A percentile compares a stretch with the other conserved stretches of the same genome.
phyloP scores from a whole-genome alignment of 2,113 vertebrate species.

The Urocitellus parryii region DNA sequence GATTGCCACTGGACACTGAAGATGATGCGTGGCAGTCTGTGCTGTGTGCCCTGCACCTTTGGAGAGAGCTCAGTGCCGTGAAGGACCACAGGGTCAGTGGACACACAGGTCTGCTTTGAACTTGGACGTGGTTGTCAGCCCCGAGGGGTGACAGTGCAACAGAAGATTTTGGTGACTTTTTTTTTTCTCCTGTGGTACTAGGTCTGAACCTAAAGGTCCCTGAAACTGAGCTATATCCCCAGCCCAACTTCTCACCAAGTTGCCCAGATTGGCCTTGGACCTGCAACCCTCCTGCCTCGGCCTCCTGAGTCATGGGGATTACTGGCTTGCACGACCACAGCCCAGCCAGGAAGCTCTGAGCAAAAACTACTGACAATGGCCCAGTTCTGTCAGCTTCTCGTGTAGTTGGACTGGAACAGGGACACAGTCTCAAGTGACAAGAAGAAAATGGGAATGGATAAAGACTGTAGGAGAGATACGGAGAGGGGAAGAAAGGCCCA shows the following conservation, averaged over 20 bases:
- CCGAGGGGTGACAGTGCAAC: neutral
- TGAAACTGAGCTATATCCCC: too few relatives aligned
- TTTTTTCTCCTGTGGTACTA: too few relatives aligned
- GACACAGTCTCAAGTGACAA: neutral
- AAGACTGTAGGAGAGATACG: neutral
- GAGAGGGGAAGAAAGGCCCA: neutral
- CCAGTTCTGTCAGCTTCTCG: neutral
- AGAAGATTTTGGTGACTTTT: too few relatives aligned
- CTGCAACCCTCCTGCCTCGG: too few relatives aligned
- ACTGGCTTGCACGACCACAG: neutral
- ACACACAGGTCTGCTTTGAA: neutral
- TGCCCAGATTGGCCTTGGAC: too few relatives aligned
- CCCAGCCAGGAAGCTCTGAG: neutral
- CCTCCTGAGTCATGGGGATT: too few relatives aligned
- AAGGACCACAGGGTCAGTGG: accelerated
- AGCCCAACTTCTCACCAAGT: too few relatives aligned
- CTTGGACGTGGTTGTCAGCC: neutral
- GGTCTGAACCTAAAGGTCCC: too few relatives aligned
- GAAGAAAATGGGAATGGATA: neutral
- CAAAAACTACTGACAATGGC: neutral
- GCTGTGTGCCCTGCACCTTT: too few relatives aligned
- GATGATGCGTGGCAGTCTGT: too few relatives aligned
- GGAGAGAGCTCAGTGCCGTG: too few relatives aligned
- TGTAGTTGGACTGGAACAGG: neutral
- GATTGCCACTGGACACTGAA: neutral